phyloP scores from a whole-genome alignment of 2,113 vertebrate species.

The Probosciger aterrimus region DNA sequence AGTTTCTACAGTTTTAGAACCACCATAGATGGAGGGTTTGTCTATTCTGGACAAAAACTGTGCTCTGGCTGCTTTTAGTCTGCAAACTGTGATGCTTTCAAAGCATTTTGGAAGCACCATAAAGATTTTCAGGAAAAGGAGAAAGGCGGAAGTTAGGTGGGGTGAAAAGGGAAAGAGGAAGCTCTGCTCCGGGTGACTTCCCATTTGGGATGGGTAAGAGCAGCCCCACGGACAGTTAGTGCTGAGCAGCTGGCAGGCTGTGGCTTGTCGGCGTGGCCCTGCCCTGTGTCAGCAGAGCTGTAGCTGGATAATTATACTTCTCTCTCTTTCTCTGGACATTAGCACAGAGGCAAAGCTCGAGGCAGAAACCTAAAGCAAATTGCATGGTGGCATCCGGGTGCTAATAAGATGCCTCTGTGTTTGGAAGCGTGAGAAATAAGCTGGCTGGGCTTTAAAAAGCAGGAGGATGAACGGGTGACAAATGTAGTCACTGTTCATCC shows the following conservation, averaged over 20 bases:
- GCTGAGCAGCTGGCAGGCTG: slow-evolving; percentile 12
- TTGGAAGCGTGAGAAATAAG: slow-evolving; percentile 19
- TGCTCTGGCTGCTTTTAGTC: not conserved
- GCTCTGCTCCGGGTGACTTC: not conserved
- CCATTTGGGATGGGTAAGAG: not conserved
- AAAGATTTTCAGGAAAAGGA: not conserved
- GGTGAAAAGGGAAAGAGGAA: not conserved
- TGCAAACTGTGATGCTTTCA: not conserved
- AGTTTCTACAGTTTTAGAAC: not conserved
- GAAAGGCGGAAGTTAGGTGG: fast-evolving
- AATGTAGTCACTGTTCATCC: fast-evolving
- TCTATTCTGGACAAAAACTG: not conserved
- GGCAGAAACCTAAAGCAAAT: slow-evolving; percentile 37
- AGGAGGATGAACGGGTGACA: not conserved
- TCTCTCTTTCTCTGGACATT: not conserved
- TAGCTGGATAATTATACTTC: not conserved
- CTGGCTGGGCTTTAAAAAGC: not conserved
- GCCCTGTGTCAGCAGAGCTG: slow-evolving; percentile 45
- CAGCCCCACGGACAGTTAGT: not conserved
- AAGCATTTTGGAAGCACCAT: not conserved
- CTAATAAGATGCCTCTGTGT: not conserved
- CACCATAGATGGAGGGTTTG: not conserved
- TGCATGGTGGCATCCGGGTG: slow-evolving; percentile 10
- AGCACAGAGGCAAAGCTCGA: not conserved
- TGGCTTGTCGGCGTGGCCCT: not conserved